Conservation (phyloP, 2,888 invertebrate genomes). For the Xestia rhomboidea region DNA sequence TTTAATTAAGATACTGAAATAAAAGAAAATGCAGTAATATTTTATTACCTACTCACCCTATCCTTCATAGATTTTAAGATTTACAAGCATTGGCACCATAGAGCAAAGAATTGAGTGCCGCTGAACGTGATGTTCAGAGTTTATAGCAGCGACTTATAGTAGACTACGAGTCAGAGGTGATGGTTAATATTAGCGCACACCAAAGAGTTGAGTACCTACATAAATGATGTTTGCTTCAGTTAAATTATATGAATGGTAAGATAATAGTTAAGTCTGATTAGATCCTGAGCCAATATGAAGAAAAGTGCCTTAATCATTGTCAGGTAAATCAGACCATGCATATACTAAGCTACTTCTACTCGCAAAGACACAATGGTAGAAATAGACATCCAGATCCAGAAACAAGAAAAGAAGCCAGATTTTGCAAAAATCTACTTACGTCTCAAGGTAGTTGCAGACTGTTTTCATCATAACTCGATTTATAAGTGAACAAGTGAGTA, state of each 20-base stretch:
- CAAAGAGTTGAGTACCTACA: neutral
- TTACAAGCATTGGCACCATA: neutral
- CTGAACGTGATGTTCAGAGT: neutral
- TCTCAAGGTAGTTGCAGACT: neutral
- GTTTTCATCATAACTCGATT: neutral
- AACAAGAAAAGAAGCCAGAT: neutral
- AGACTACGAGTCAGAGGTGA: neutral
- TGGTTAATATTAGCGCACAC: neutral
- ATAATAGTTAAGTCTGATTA: neutral
- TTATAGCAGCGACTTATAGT: too few relatives aligned
- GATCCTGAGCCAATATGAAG: too few relatives aligned
- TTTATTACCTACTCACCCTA: neutral
- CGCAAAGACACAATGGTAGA: neutral
- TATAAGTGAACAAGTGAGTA: neutral
- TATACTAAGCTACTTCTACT: neutral
- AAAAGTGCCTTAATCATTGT: neutral
- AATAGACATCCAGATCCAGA: neutral
- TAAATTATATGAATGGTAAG: neutral
- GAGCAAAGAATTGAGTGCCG: neutral
- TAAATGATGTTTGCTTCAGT: neutral
- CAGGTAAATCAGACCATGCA: neutral
- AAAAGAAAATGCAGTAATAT: neutral
- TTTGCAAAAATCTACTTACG: neutral
- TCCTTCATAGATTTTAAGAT: neutral
- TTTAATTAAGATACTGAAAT: conserved; percentile 8